These are phyloP conservation scores for Astreopora myriophthalma DNA, from an alignment of 64 coral and sea anemone species.

Conservation along the genomic window DNA sequence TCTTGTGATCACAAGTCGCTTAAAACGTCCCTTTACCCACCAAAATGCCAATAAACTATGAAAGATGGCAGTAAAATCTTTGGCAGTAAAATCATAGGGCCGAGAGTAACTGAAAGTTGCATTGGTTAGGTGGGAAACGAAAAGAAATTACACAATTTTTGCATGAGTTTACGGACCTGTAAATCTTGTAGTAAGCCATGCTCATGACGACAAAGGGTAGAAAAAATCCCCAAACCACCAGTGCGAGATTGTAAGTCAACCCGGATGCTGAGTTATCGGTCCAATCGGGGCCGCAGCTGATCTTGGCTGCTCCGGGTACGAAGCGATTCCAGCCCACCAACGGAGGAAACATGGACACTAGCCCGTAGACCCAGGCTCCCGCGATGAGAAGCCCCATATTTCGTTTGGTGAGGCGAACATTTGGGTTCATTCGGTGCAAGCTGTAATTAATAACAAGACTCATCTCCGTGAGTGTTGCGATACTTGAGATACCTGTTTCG, in stretches of 20 bases:
- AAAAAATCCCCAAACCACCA: constrained; percentile 67
- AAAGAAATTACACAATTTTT: neutral
- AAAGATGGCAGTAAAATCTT: too few relatives aligned
- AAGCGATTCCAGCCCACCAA: constrained; percentile 67
- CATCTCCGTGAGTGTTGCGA: constrained; percentile 45
- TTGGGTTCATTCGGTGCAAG: neutral
- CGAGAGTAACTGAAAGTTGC: too few relatives aligned
- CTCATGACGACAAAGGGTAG: constrained; percentile 45
- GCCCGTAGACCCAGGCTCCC: constrained; percentile 42
- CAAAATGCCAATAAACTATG: too few relatives aligned
- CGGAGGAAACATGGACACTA: constrained; percentile 46
- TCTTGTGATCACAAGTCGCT: too few relatives aligned
- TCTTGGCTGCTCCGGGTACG: constrained; percentile 41
- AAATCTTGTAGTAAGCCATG: constrained; percentile 59
- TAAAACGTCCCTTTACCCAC: too few relatives aligned
- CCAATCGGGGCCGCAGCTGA: constrained; percentile 84
- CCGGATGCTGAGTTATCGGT: neutral
- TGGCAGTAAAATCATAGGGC: too few relatives aligned
- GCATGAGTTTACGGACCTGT: constrained; percentile 9
- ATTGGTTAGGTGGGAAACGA: too few relatives aligned
- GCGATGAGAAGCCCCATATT: neutral
- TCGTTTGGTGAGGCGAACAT: neutral
- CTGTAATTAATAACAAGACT: constrained; percentile 23
- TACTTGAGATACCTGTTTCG: constrained; percentile 37
- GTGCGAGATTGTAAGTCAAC: constrained; percentile 45